A percentile compares a stretch with the other conserved stretches of the same genome.
Evolutionary conservation across 1,140 invertebrate species (phyloP).

Genomic region (Adoxophyes honmai): DNA sequence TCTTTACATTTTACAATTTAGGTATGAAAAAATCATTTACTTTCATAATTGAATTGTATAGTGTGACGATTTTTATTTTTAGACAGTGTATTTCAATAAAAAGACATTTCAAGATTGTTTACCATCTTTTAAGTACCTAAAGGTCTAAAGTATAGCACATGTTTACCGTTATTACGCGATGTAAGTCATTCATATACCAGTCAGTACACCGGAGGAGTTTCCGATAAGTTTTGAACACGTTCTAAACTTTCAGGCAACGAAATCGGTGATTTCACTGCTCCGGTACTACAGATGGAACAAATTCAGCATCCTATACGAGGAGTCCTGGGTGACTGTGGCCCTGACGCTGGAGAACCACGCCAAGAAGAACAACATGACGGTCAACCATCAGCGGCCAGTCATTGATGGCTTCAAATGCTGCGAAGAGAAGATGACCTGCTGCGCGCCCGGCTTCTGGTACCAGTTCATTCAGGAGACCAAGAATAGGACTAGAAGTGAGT

Average conservation of each 20-base stretch:
- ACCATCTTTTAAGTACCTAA: too few relatives aligned
- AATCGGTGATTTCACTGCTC: conserved; percentile 93
- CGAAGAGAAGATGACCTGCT: conserved; percentile 83
- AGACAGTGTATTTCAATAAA: too few relatives aligned
- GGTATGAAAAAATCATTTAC: too few relatives aligned
- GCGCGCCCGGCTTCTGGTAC: conserved; percentile 87
- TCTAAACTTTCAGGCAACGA: conserved; percentile 84
- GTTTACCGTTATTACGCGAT: too few relatives aligned
- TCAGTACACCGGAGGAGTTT: too few relatives aligned
- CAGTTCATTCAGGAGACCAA: conserved; percentile 92
- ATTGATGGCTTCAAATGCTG: conserved; percentile 86
- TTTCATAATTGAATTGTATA: too few relatives aligned
- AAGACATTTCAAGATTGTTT: too few relatives aligned
- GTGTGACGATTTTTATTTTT: too few relatives aligned
- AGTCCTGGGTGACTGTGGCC: conserved; percentile 87
- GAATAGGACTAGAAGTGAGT: conserved; percentile 92
- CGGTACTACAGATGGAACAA: conserved; percentile 95
- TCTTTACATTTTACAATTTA: too few relatives aligned
- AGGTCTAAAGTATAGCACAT: too few relatives aligned
- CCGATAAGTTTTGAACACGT: too few relatives aligned
- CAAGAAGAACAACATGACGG: conserved; percentile 85
- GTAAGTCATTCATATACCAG: too few relatives aligned
- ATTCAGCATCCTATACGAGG: conserved; percentile 95
- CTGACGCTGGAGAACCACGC: conserved; percentile 86
- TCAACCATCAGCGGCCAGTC: conserved; percentile 85